Percentiles rank a stretch among this genome's conserved stretches.
These are phyloP conservation scores for Bombyx mori DNA, from an alignment of 1,140 invertebrate species.

Conservation along the genomic window DNA sequence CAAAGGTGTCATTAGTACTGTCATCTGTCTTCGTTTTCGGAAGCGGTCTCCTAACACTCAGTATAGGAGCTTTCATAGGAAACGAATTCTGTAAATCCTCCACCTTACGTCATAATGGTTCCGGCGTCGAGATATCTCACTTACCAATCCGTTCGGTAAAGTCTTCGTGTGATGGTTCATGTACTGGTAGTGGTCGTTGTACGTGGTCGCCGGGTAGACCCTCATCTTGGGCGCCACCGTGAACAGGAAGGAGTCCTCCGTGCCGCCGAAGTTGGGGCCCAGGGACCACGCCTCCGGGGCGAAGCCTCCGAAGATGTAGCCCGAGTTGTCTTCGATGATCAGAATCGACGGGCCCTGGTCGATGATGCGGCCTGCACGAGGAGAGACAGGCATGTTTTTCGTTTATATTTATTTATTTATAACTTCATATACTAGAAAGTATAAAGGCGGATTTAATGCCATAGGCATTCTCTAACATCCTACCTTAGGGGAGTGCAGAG, in stretches of 20 bases:
- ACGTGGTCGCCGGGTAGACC: constrained; percentile 82
- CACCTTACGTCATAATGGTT: too few species aligned
- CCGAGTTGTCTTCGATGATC: constrained; percentile 83
- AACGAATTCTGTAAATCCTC: too few species aligned
- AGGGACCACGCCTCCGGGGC: constrained; percentile 81
- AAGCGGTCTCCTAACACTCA: too few species aligned
- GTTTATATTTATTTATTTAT: too few species aligned
- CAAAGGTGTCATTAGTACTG: too few species aligned
- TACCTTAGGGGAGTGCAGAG: too few species aligned
- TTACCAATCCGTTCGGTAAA: constrained; percentile 91
- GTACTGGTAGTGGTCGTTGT: constrained; percentile 93
- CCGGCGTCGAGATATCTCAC: constrained; percentile 9
- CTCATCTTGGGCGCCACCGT: constrained; percentile 84
- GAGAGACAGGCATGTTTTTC: not conserved
- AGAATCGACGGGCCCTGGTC: constrained; percentile 85
- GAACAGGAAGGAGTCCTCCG: constrained; percentile 85
- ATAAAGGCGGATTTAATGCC: too few species aligned
- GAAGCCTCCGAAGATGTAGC: constrained; percentile 92
- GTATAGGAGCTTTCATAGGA: too few species aligned
- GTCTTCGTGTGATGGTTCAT: constrained; percentile 91
- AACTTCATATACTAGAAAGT: too few species aligned
- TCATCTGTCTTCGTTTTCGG: too few species aligned
- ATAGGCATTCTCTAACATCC: too few species aligned
- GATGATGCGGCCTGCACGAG: constrained; percentile 75
- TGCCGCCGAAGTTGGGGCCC: constrained; percentile 72